These are phyloP conservation scores for Tetrao urogallus DNA, from an alignment of 2,113 vertebrate genomes.

Conservation along the genomic window DNA sequence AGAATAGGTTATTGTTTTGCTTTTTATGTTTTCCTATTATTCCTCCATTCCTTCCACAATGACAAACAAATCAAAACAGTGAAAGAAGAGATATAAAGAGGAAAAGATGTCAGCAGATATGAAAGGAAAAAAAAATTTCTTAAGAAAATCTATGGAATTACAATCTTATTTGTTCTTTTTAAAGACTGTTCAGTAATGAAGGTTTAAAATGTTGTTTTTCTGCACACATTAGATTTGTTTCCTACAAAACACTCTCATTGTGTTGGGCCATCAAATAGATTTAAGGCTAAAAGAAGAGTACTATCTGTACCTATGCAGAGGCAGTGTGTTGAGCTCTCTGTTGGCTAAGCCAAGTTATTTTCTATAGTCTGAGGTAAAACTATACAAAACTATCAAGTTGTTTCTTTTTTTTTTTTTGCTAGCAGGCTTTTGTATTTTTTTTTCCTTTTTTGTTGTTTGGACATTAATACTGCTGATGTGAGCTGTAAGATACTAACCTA, in stretches of 20 bases:
- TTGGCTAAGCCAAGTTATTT: background rate
- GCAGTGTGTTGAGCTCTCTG: background rate
- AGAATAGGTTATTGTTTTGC: background rate
- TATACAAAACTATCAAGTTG: background rate
- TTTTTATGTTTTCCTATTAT: background rate
- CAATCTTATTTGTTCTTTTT: background rate
- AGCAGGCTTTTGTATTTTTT: background rate
- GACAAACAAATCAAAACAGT: background rate
- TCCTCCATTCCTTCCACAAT: background rate
- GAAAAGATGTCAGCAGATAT: background rate
- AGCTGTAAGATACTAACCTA: background rate
- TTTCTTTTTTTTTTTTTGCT: background rate
- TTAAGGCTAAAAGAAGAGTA: background rate
- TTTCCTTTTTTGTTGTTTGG: background rate
- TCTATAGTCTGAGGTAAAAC: background rate
- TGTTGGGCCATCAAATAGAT: fast-evolving
- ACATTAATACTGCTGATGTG: fast-evolving
- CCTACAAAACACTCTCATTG: background rate
- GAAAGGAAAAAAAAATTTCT: background rate
- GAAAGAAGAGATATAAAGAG: background rate
- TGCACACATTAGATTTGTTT: background rate
- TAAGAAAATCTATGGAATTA: background rate
- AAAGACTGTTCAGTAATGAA: background rate
- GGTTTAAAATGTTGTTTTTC: background rate
- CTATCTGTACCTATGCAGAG: background rate